phyloP scores from a whole-genome alignment of 2,113 vertebrate genomes.

The Tupaia tana region DNA sequence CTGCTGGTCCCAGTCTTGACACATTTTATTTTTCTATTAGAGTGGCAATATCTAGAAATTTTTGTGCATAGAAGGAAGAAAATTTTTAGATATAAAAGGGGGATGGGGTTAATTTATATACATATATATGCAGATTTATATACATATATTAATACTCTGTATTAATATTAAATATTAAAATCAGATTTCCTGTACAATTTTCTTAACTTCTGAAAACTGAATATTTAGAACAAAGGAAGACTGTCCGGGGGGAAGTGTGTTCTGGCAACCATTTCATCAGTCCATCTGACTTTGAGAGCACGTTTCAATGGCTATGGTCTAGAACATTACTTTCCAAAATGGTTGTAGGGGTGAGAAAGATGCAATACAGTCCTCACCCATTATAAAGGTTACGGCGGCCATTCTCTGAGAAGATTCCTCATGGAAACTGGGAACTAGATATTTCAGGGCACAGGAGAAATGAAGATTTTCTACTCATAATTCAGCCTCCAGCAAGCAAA shows the following conservation, averaged over 20 bases:
- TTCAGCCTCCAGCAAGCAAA: too few species aligned
- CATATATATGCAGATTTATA: background rate
- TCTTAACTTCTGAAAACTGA: conserved; percentile 17
- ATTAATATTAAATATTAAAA: background rate
- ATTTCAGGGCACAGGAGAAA: too few species aligned
- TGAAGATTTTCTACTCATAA: too few species aligned
- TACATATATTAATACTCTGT: background rate
- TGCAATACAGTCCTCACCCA: too few species aligned
- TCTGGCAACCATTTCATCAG: background rate
- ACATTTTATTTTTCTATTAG: conserved; percentile 9
- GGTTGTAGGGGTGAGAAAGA: background rate
- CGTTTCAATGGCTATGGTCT: background rate
- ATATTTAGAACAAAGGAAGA: background rate
- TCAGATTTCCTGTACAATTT: background rate
- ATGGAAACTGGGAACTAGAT: too few species aligned
- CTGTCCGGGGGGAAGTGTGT: background rate
- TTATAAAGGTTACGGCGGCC: too few species aligned
- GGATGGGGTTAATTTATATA: background rate
- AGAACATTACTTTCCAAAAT: conserved; percentile 12
- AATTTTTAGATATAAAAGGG: background rate
- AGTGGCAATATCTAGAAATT: background rate
- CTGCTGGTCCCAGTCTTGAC: background rate
- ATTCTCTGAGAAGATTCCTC: too few species aligned
- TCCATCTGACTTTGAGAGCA: background rate
- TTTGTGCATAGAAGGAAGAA: background rate